Percentiles rank a stretch among this genome's conserved stretches.
phyloP scores from a whole-genome alignment of 2,113 vertebrate species.

The Coregonus clupeaformis region DNA sequence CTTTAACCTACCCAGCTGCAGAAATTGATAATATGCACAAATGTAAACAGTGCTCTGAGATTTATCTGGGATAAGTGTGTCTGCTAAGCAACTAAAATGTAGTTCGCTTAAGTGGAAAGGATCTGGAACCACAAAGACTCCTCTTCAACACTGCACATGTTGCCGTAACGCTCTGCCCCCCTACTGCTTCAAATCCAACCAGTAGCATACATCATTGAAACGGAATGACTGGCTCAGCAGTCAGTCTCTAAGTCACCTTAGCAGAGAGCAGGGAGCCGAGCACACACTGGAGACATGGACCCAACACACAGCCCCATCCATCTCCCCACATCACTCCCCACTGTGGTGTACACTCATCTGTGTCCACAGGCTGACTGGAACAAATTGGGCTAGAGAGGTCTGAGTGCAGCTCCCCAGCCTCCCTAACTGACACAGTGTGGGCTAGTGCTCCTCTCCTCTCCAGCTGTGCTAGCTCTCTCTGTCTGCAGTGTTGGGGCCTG shows the following conservation, averaged over 20 bases:
- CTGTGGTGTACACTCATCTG: conserved; percentile 45
- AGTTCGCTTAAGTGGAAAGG: conserved; percentile 45
- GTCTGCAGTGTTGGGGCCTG: background rate
- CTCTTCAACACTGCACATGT: conserved; percentile 51
- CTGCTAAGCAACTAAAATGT: conserved; percentile 65
- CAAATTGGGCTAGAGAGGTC: conserved; percentile 33
- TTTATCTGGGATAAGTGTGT: conserved; percentile 59
- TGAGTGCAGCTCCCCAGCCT: background rate
- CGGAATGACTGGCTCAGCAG: conserved; percentile 6
- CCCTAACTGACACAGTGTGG: conserved; percentile 20
- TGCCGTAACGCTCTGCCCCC: conserved; percentile 31
- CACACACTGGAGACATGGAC: background rate
- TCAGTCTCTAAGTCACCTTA: conserved; percentile 12
- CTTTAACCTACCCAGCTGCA: conserved; percentile 51
- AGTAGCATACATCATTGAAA: conserved; percentile 28
- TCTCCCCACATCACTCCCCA: conserved; percentile 33
- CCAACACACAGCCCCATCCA: conserved; percentile 9
- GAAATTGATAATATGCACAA: conserved; percentile 42
- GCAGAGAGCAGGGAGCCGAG: background rate
- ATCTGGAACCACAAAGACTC: conserved; percentile 54
- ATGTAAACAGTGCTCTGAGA: conserved; percentile 57
- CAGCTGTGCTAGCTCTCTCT: background rate
- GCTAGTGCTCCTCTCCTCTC: conserved; percentile 1
- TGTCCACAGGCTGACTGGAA: conserved; percentile 38
- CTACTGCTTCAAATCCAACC: conserved; percentile 16